A percentile compares a stretch with the other conserved stretches of the same genome.
Evolutionary conservation across 2,113 vertebrate genomes (phyloP).

Genomic region (Chlamydotis undulata): DNA sequence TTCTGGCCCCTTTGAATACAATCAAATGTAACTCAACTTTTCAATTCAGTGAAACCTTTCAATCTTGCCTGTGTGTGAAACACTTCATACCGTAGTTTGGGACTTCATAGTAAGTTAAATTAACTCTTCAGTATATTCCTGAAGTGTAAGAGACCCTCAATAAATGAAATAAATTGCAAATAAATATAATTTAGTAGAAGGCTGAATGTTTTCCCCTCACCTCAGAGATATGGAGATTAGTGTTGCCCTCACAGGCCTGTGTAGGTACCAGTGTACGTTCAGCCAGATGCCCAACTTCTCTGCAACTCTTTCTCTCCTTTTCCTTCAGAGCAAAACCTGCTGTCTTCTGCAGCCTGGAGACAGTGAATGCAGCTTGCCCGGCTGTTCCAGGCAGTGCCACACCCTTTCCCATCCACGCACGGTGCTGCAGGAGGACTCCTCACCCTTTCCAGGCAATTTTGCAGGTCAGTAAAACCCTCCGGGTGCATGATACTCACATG

Average conservation of each 20-base stretch:
- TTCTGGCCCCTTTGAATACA: background rate
- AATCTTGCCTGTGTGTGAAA: background rate
- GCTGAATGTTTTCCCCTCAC: background rate
- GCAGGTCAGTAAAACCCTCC: background rate
- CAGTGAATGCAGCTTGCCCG: background rate
- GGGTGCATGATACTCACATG: background rate
- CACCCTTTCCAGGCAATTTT: background rate
- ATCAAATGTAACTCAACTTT: background rate
- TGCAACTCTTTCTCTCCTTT: background rate
- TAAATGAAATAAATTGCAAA: conserved; percentile 5
- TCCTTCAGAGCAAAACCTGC: background rate
- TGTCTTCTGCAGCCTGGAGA: background rate
- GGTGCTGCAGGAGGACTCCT: background rate
- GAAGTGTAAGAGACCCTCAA: background rate
- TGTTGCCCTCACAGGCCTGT: background rate
- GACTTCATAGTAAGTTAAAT: background rate
- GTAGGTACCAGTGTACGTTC: background rate
- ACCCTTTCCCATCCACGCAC: background rate
- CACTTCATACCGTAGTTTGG: background rate
- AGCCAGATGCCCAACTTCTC: background rate
- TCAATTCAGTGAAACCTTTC: background rate
- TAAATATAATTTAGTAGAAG: background rate
- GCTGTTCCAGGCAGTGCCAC: background rate
- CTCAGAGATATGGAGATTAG: background rate
- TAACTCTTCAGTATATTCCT: background rate